Base-by-base conservation (phyloP, 2,888 invertebrate genomes). In the Fabriciana adippe region DNA sequence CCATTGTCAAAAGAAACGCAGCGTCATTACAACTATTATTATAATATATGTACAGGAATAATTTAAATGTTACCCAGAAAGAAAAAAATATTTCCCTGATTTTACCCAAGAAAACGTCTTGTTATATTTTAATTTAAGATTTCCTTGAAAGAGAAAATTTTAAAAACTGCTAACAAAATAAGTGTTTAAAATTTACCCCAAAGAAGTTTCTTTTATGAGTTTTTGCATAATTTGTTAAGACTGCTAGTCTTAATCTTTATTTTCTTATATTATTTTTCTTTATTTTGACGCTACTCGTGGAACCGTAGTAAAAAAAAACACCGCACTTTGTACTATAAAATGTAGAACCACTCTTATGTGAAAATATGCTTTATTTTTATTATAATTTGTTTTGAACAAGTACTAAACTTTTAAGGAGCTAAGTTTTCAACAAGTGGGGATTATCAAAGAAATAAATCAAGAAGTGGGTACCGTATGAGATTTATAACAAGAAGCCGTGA, bases 191-290 rank as follows among this genome's bases (percentile, higher is more conserved):
- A 31, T 50, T 35, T n/a, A 18, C 6, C 26, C 50, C 31, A 51
- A 13, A 18, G 18, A 60, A 60, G 31, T 60, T 50, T 48, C 16
- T 35, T 31, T 16, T 48, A 51, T n/a, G 11, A 59, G 47, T 48
- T 48, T 48, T 48, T 48, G 59, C 26, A 48, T 48, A 47, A 47
- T 47, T 59, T 48, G 48, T 59, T 59, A 26, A 48, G n/a, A 59
- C 26, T 59, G 16, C 14, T 14, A 56, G 21, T 21, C 47, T 21
- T 13, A 59, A 26, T 60, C 26, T 47, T 59, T 47, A 59, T 13
- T 48, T 47, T 21, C 6, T 2, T 21, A 59, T 4, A 47, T 26
- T 31, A 55, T n/a, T n/a, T 55, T 55, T 55, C 26, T 41, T 41
- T 41, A 41, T 41, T 41, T 11, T 41, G 11, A 41, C 35, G 11